Evolutionary conservation across 2,113 vertebrate species (phyloP).

Genomic region (Oriolus oriolus): DNA sequence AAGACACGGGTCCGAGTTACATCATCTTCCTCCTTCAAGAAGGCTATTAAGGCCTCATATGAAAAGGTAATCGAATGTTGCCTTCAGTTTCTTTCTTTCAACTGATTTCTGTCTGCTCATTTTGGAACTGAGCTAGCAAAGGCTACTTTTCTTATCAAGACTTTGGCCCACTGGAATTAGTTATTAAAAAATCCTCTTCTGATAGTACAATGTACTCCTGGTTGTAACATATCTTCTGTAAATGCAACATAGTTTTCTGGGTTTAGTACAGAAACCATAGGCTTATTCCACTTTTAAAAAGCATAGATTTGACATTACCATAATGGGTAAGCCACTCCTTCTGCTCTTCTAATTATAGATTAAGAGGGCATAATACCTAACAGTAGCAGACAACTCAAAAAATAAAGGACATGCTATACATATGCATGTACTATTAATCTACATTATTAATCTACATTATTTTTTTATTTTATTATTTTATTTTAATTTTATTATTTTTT

Average conservation of each 20-base stretch:
- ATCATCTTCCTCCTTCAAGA: conserved; percentile 53
- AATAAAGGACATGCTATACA: neutral
- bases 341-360: neutral
- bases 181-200: neutral
- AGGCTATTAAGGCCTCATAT: conserved; percentile 79
- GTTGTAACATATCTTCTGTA: neutral
- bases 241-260: neutral
- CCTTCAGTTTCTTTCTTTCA: neutral
- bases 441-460: no score
- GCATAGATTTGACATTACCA: neutral
- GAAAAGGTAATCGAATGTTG: conserved; percentile 66
- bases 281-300: neutral
- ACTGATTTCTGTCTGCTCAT: neutral
- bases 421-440: neutral
- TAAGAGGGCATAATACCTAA: neutral
- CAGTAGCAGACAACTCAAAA: neutral
- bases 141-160: neutral
- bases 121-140: neutral
- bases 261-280: neutral
- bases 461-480: no score
- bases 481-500: no score
- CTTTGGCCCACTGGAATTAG: neutral
- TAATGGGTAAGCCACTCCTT: neutral
- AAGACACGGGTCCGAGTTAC: neutral
- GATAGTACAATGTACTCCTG: neutral